Conservation (phyloP, 2,888 invertebrate species). For the Eudemis profundana region DNA sequence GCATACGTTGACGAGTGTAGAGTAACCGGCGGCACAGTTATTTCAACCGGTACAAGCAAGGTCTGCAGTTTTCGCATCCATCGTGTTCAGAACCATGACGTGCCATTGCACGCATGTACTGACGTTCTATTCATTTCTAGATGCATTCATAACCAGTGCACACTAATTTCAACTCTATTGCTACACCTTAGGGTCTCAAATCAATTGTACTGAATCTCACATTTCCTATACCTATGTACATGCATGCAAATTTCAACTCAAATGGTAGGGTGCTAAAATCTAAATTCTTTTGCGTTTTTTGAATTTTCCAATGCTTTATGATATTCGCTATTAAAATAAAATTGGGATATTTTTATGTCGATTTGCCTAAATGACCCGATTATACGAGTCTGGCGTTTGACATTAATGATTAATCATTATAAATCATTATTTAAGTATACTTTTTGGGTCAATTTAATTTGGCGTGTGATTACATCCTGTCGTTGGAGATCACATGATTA, state of each 20-base stretch:
- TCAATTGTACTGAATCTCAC: not conserved
- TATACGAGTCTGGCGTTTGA: slow-evolving; percentile 1
- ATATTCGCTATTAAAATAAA: not conserved
- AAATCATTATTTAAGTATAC: not conserved
- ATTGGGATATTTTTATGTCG: not conserved
- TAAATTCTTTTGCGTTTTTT: not conserved
- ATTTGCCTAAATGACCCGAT: not conserved
- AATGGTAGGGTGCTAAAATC: not conserved
- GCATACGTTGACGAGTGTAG: too few species aligned
- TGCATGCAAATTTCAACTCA: slow-evolving; percentile 8
- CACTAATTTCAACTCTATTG: not conserved
- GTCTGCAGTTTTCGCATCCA: slow-evolving; percentile 27
- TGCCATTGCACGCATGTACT: slow-evolving; percentile 21
- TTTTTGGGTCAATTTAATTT: slow-evolving; percentile 6
- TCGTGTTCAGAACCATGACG: slow-evolving; percentile 35
- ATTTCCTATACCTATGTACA: not conserved
- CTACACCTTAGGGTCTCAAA: not conserved
- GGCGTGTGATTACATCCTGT: slow-evolving; percentile 20
- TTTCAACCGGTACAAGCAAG: slow-evolving; percentile 23
- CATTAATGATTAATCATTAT: slow-evolving; percentile 15
- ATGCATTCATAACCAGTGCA: slow-evolving; percentile 16
- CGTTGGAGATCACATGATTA: not conserved
- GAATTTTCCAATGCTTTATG: not conserved
- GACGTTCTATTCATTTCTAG: slow-evolving; percentile 34
- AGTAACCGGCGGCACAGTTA: slow-evolving; percentile 11